Evolutionary conservation across 2,113 vertebrate species (phyloP), one percentile per base, ranked within the genome.

Genomic region (Sebastes fasciatus): DNA sequence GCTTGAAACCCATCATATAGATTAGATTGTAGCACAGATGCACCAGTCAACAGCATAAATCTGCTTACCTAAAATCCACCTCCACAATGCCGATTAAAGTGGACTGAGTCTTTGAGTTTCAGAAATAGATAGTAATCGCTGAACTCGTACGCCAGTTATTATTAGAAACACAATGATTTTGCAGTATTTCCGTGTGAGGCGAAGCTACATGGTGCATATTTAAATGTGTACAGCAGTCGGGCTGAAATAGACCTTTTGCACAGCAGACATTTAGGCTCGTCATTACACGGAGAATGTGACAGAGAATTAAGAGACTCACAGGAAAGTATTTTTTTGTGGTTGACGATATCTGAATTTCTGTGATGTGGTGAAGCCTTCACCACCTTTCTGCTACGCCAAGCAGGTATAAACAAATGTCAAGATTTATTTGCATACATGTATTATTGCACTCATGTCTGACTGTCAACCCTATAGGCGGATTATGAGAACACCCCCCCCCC

Each of bases 1-100:
- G 66, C 67, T 54, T 79, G 75, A 87, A 86, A 86, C 57, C 79
- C 80, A 88, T 88, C 86, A 89, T 60, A 77, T 74, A 86, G 79
- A 91, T 92, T 85, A 86, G 45, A 89, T 78, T 67, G 61, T 40
- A 46, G 88, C 86, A 80, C 75, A 84, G 67, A 86, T 72, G 76
- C 23, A 63, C 19, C 69, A 65, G 16, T 78, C 84, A 67, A 52
- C 69, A 58, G 55, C 61, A 70, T 77, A 83, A 91, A 91, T 88
- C 86, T 80, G 42, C 48, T 92, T 85, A 85, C 79, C 74, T 75
- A 46, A 86, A 85, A 85, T 78, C 72, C 73, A 80, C 34, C 62
- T 74, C 64, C 49, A 73, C 74, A 83, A 46, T 77, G 45, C 64
- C 79, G 82, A 92, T 87, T 89, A 85, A 89, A 85, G 88, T 81